Base-by-base conservation (phyloP, 1,140 invertebrate species). In the Lepidurus couesii region DNA sequence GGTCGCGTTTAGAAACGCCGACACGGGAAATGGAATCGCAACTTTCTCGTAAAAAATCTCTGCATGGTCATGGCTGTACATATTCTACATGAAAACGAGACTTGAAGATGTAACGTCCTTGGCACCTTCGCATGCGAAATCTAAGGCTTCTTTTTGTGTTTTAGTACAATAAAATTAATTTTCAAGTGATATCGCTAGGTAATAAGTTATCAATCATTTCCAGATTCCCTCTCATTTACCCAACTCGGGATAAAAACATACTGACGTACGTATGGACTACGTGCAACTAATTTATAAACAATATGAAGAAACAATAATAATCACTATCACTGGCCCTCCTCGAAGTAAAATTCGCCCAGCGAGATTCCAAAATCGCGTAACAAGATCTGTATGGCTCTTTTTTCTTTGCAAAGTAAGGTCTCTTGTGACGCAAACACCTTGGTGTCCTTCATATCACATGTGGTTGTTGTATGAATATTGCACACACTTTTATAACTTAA, bases 391-490 rank as follows among this genome's bases (percentile, higher is more conserved):
- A 65, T 65, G 13, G 13, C 16, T 65, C 21, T 65, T 16, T 16
- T 21, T 65, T 16, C 21, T 16, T 13, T 65, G 53, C 21, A 65
- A 65, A 65, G 53, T 34, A 34, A 34, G n/a, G 53, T 65, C 16
- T 65, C 21, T 65, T 65, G 53, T 65, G 53, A 65, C 53, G 53
- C 21, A 65, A 65, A 65, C 53, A 34, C 34, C 34, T 34, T 65
- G 53, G 21, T 65, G 53, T 65, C 53, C 21, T 65, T 13, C 13
- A 65, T 65, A 65, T 65, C 53, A 65, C 53, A 65, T 11, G 53
- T 65, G 53, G 53, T 65, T 65, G 53, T n/a, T 65, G 53, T 65
- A 13, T 65, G 53, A 65, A 65, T 65, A 65, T 65, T 65, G 53
- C 53, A 65, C 53, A 65, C 47, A 65, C 53, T 21, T 21, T 13